phyloP scores from a whole-genome alignment of 2,888 invertebrate species.

The Scaptomyza reducta region DNA sequence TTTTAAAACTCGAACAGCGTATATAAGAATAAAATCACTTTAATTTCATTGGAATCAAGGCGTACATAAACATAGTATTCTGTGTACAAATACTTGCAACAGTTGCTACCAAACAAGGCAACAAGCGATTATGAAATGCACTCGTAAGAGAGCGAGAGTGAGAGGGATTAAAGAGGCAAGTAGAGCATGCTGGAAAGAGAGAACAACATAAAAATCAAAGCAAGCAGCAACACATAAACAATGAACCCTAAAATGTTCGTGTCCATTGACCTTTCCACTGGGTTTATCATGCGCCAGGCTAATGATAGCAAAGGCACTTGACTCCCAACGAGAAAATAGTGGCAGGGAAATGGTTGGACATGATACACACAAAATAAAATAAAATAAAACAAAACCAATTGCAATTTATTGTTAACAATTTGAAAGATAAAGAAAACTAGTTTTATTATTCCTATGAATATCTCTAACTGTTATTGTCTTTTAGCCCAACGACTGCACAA shows the following conservation, averaged over 20 bases:
- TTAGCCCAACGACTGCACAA: slow-evolving; percentile 43
- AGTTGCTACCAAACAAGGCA: slow-evolving; percentile 34
- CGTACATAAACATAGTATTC: slow-evolving; percentile 10
- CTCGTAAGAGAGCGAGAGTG: slow-evolving; percentile 14
- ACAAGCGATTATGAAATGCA: slow-evolving; percentile 62
- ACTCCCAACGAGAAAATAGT: slow-evolving; percentile 13
- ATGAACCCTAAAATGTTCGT: slow-evolving; percentile 68
- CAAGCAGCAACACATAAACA: slow-evolving; percentile 57
- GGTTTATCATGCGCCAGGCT: slow-evolving; percentile 47
- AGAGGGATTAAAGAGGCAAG: not conserved
- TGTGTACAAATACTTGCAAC: slow-evolving; percentile 15
- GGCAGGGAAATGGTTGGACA: not conserved
- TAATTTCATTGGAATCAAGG: slow-evolving; percentile 46
- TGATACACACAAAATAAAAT: not conserved
- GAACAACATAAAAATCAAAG: slow-evolving; percentile 40
- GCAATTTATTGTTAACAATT: slow-evolving; percentile 34
- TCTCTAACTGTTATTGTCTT: slow-evolving; percentile 39
- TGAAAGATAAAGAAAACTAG: slow-evolving; percentile 23
- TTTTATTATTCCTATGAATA: slow-evolving; percentile 39
- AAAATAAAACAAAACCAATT: slow-evolving; percentile 31
- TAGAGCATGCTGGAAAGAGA: slow-evolving; percentile 9
- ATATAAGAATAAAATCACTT: slow-evolving; percentile 36
- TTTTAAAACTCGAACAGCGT: slow-evolving; percentile 19
- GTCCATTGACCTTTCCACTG: slow-evolving; percentile 66
- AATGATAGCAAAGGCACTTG: slow-evolving; percentile 55